These are phyloP conservation scores for Ctenopoma kingsleyae DNA, from an alignment of 2,797 vertebrate genomes.

Conservation along the genomic window DNA sequence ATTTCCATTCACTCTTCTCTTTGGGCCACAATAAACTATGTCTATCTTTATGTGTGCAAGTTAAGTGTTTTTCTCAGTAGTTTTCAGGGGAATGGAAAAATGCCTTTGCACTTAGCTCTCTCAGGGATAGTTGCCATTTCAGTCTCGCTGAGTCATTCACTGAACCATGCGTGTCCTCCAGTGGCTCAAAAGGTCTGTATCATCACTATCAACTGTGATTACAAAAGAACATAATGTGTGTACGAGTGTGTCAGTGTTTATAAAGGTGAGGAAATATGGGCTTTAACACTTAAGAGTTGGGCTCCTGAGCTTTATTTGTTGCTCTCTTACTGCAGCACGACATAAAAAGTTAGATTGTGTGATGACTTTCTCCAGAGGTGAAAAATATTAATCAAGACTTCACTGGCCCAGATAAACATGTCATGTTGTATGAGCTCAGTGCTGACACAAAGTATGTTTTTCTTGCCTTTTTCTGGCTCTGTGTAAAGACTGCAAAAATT, in stretches of 20 bases:
- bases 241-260: slow-evolving; percentile 8
- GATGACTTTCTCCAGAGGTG: slow-evolving; percentile 23
- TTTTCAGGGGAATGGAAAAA: slow-evolving; percentile 72
- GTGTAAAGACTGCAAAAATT: slow-evolving; percentile 22
- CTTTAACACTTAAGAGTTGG: slow-evolving; percentile 12
- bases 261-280: slow-evolving; percentile 11
- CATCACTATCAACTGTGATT: slow-evolving; percentile 50
- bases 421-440: neutral
- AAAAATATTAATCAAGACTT: neutral
- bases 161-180: slow-evolving; percentile 62
- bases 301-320: neutral
- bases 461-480: slow-evolving; percentile 10
- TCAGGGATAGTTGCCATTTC: slow-evolving; percentile 71
- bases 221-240: slow-evolving; percentile 22
- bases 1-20: slow-evolving; percentile 56
- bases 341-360: slow-evolving; percentile 14
- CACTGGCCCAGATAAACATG: slow-evolving; percentile 8
- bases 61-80: slow-evolving; percentile 80
- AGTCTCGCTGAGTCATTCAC: slow-evolving; percentile 67
- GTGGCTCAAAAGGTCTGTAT: slow-evolving; percentile 39
- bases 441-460: slow-evolving; percentile 12
- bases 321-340: neutral
- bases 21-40: slow-evolving; percentile 58
- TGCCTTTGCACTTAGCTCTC: slow-evolving; percentile 70
- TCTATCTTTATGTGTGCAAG: slow-evolving; percentile 60